Percentiles rank a stretch among this genome's conserved stretches.
Conservation (phyloP, 64 coral and sea anemone species). For the Porites australiensis region DNA sequence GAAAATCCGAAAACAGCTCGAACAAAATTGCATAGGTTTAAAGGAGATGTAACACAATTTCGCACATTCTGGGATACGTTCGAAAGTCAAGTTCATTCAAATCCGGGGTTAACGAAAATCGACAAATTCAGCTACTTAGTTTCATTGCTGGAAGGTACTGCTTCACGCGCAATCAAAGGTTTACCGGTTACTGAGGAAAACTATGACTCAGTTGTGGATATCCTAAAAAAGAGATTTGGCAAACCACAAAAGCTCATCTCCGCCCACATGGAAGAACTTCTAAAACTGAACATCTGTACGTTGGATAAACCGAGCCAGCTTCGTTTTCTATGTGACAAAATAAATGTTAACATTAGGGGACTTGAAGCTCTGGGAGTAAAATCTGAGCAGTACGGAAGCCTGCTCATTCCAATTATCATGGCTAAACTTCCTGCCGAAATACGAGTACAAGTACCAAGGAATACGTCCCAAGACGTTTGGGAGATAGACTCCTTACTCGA, state of each 20-base stretch:
- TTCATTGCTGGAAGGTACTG: background rate
- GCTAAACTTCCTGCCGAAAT: conserved; percentile 24
- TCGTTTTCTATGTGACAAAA: conserved; percentile 12
- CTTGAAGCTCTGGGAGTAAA: background rate
- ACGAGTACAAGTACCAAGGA: conserved; percentile 6
- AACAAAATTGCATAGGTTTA: conserved; percentile 37
- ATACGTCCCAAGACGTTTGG: background rate
- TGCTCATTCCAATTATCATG: background rate
- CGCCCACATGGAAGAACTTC: too few relatives aligned
- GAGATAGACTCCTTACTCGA: conserved; percentile 20
- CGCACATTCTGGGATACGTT: conserved; percentile 51
- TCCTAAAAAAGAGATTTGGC: too few relatives aligned
- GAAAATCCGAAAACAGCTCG: background rate
- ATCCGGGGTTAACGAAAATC: conserved; percentile 9
- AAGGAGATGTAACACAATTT: conserved; percentile 16
- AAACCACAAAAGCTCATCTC: too few relatives aligned
- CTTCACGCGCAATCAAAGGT: background rate
- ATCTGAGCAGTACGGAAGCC: too few relatives aligned
- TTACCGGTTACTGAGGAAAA: background rate
- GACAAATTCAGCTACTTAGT: conserved; percentile 57
- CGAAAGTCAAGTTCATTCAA: conserved; percentile 7
- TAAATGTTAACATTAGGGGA: conserved; percentile 24
- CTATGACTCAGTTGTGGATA: background rate
- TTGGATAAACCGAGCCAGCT: background rate
- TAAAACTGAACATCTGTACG: background rate